phyloP scores from a whole-genome alignment of 2,113 vertebrate species.

The Aegithalos caudatus region DNA sequence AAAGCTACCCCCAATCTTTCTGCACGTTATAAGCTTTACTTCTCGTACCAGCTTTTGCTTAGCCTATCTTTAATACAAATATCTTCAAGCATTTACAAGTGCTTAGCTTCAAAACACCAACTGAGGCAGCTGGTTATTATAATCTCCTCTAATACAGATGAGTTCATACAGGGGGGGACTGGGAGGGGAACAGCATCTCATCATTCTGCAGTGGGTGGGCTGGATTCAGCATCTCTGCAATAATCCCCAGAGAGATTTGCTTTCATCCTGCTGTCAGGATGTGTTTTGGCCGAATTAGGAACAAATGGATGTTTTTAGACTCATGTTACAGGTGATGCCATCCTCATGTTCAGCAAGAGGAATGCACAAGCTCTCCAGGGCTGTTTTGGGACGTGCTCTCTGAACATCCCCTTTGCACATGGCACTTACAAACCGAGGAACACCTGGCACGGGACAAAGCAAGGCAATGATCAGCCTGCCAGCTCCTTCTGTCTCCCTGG shows the following conservation, averaged over 20 bases:
- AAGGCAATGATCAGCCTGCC: background rate
- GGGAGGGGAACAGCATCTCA: background rate
- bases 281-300: background rate
- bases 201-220: background rate
- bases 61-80: background rate
- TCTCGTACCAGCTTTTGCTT: background rate
- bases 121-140: background rate
- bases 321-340: background rate
- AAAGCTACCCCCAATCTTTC: background rate
- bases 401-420: background rate
- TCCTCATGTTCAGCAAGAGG: background rate
- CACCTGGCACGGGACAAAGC: rapidly evolving
- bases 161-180: background rate
- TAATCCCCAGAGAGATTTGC: background rate
- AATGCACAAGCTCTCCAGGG: background rate
- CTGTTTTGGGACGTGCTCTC: background rate
- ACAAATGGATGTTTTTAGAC: rapidly evolving
- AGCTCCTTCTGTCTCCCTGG: background rate
- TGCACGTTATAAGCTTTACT: background rate
- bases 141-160: background rate
- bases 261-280: background rate
- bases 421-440: background rate
- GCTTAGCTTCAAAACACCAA: background rate
- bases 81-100: background rate
- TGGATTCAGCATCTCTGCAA: background rate